A percentile compares a stretch with the other conserved stretches of the same genome.
Evolutionary conservation across 2,888 invertebrate species (phyloP).

Genomic region (Heteromyza rotundicornis): DNA sequence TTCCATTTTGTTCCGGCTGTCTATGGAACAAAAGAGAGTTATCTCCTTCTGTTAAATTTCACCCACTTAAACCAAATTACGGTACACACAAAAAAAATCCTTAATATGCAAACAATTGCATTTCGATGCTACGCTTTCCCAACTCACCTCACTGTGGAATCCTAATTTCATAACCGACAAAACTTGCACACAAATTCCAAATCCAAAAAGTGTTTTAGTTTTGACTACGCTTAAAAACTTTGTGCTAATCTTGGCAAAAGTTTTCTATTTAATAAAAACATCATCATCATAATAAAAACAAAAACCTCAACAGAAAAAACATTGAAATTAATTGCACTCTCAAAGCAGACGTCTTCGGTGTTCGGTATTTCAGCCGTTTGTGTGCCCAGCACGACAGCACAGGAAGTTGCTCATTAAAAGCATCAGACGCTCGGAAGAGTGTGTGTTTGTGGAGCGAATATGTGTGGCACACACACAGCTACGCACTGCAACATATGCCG

Average conservation of each 20-base stretch:
- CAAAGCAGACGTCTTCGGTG: neutral
- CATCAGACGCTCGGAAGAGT: neutral
- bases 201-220: too few relatives aligned
- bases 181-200: neutral
- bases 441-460: neutral
- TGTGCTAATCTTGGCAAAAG: neutral
- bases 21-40: too few relatives aligned
- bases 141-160: neutral
- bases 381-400: neutral
- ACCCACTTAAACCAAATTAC: too few relatives aligned
- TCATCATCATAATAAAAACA: slow-evolving; percentile 28
- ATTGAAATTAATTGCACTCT: slow-evolving; percentile 20
- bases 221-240: neutral
- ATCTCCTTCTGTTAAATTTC: too few relatives aligned
- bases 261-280: slow-evolving; percentile 29
- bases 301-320: slow-evolving; percentile 8
- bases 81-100: too few relatives aligned
- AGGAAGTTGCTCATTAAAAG: neutral
- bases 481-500: slow-evolving; percentile 15
- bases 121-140: neutral
- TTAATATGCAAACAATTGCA: too few relatives aligned
- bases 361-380: slow-evolving; percentile 1
- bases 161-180: neutral
- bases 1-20: too few relatives aligned
- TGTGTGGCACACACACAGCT: neutral